Conservation (phyloP, 2,888 invertebrate species). For the Drosophila formosana region DNA sequence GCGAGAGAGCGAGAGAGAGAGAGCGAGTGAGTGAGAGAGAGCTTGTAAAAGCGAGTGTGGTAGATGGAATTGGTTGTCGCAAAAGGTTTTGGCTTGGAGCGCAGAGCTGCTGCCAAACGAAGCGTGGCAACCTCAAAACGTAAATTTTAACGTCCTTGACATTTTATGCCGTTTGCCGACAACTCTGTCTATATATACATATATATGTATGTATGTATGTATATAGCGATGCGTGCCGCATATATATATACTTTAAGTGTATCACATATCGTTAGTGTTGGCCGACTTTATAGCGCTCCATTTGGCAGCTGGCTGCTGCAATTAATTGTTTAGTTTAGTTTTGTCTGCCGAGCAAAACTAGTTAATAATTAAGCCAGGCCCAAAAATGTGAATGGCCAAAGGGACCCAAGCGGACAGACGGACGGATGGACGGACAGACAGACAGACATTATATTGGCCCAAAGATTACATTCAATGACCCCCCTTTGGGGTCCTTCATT, state of each 20-base stretch:
- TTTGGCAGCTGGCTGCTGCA: slow-evolving; percentile 18
- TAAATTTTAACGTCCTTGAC: slow-evolving; percentile 73
- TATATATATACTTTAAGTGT: slow-evolving; percentile 1
- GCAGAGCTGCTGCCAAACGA: slow-evolving; percentile 40
- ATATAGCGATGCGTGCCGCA: not conserved
- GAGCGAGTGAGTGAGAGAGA: not conserved
- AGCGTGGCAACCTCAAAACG: slow-evolving; percentile 63
- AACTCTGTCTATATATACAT: slow-evolving; percentile 13
- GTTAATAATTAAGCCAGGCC: slow-evolving; percentile 56
- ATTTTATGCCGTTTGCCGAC: slow-evolving; percentile 64
- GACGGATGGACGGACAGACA: slow-evolving; percentile 2
- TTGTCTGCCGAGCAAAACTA: slow-evolving; percentile 33
- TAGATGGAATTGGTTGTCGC: slow-evolving; percentile 54
- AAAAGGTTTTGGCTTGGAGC: slow-evolving; percentile 52
- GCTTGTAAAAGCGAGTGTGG: slow-evolving; percentile 36
- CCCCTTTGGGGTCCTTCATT: slow-evolving; percentile 48
- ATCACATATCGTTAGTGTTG: slow-evolving; percentile 12
- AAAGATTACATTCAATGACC: slow-evolving; percentile 25
- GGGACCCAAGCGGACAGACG: not conserved
- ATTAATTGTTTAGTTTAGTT: slow-evolving; percentile 42
- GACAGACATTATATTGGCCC: slow-evolving; percentile 1
- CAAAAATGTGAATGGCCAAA: slow-evolving; percentile 19
- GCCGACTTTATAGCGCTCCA: slow-evolving; percentile 10
- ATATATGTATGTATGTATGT: not conserved
- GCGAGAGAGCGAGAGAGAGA: not conserved